Evolutionary conservation across 2,797 vertebrate genomes (phyloP).

Genomic region (Huso huso): DNA sequence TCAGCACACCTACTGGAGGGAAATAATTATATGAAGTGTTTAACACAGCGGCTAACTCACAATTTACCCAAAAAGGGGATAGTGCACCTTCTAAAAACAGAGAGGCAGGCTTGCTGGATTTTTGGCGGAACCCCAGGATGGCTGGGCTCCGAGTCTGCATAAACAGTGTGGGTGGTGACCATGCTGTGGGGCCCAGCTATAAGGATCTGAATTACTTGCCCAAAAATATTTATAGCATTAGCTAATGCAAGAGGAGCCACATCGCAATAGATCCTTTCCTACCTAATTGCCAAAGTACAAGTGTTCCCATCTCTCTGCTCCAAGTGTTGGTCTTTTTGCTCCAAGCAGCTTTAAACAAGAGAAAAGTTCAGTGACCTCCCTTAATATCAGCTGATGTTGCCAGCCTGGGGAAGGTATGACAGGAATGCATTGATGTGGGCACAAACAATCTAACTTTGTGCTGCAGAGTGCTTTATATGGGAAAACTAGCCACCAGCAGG

Average conservation of each 20-base stretch:
- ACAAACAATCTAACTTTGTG: slow-evolving; percentile 80
- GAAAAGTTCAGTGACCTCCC: slow-evolving; percentile 82
- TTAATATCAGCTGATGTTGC: slow-evolving; percentile 88
- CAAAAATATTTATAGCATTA: slow-evolving; percentile 6
- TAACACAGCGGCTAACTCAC: too few relatives aligned
- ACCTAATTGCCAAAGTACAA: neutral
- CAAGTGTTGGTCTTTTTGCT: slow-evolving; percentile 10
- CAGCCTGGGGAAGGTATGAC: slow-evolving; percentile 75
- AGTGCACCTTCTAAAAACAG: too few relatives aligned
- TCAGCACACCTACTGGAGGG: too few relatives aligned
- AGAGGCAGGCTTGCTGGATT: too few relatives aligned
- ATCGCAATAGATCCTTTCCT: neutral
- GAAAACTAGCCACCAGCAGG: slow-evolving; percentile 45
- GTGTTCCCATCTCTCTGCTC: neutral
- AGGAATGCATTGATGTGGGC: slow-evolving; percentile 89
- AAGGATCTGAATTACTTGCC: slow-evolving; percentile 30
- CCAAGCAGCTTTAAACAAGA: slow-evolving; percentile 41
- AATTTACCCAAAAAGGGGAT: too few relatives aligned
- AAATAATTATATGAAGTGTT: too few relatives aligned
- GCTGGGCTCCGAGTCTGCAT: slow-evolving; percentile 69
- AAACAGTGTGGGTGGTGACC: slow-evolving; percentile 76
- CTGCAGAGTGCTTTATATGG: slow-evolving; percentile 54
- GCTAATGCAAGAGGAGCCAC: neutral
- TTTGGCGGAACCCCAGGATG: slow-evolving; percentile 37
- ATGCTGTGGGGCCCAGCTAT: slow-evolving; percentile 62